Percentiles rank a stretch among this genome's conserved stretches.
phyloP scores from a whole-genome alignment of 2,797 vertebrate genomes.

The Bradypodion pumilum region DNA sequence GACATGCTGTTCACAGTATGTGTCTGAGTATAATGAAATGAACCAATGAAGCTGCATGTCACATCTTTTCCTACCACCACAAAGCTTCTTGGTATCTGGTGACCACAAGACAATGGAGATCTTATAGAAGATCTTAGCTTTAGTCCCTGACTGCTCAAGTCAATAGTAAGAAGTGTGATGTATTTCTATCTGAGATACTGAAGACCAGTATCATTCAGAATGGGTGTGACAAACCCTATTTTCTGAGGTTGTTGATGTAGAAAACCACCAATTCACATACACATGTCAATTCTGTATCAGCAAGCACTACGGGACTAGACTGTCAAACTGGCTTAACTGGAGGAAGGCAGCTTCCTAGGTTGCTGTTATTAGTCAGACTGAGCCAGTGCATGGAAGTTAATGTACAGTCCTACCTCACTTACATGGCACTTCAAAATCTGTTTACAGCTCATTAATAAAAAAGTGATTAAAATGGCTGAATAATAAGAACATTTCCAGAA shows the following conservation, averaged over 20 bases:
- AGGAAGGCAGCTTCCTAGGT: not conserved
- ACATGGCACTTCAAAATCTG: not conserved
- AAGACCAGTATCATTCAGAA: not conserved
- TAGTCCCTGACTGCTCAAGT: not conserved
- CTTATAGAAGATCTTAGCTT: not conserved
- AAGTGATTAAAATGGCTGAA: not conserved
- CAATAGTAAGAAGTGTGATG: not conserved
- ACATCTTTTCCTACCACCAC: not conserved
- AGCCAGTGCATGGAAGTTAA: not conserved
- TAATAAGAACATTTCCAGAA: not conserved
- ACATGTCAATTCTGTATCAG: not conserved
- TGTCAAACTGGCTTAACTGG: not conserved
- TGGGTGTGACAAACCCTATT: too few relatives aligned
- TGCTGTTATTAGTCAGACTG: not conserved
- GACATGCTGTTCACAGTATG: not conserved
- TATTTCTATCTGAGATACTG: not conserved
- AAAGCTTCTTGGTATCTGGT: not conserved
- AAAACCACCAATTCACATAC: not conserved
- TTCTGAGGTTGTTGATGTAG: not conserved
- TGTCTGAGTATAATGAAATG: not conserved
- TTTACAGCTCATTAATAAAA: not conserved
- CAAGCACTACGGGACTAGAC: too few relatives aligned
- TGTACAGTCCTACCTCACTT: not conserved
- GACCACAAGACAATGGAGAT: not conserved
- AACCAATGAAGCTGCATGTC: not conserved